phyloP scores from a whole-genome alignment of 2,797 vertebrate species.

The Falco rusticolus region DNA sequence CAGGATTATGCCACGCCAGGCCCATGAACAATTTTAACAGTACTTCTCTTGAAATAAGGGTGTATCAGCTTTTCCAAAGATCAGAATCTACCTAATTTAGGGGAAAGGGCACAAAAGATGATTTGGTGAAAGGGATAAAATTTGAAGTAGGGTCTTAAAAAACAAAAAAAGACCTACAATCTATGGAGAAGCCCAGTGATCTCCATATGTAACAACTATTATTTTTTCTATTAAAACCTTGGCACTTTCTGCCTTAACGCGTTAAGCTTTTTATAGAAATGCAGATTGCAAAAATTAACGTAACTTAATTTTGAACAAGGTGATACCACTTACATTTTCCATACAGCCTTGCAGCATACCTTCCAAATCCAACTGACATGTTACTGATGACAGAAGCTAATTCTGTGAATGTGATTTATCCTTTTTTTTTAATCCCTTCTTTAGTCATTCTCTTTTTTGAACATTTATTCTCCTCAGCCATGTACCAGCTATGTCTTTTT shows the following conservation, averaged over 20 bases:
- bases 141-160: background rate
- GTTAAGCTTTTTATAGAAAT: background rate
- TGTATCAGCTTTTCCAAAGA: background rate
- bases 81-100: background rate
- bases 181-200: background rate
- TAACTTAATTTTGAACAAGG: background rate
- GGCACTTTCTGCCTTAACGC: background rate
- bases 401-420: background rate
- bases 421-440: too few species aligned
- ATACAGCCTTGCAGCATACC: background rate
- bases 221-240: background rate
- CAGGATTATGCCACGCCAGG: background rate
- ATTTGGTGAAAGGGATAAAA: background rate
- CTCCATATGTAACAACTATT: background rate
- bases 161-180: background rate
- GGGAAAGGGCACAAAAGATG: background rate
- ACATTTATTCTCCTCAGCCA: background rate
- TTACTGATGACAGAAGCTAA: background rate
- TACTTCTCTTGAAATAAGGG: background rate
- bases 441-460: background rate
- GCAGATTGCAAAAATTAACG: background rate
- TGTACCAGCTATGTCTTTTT: background rate
- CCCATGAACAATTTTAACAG: background rate
- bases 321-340: background rate
- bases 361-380: background rate